Conservation (phyloP, 1,140 invertebrate genomes). For the Cyclargus thomasi region DNA sequence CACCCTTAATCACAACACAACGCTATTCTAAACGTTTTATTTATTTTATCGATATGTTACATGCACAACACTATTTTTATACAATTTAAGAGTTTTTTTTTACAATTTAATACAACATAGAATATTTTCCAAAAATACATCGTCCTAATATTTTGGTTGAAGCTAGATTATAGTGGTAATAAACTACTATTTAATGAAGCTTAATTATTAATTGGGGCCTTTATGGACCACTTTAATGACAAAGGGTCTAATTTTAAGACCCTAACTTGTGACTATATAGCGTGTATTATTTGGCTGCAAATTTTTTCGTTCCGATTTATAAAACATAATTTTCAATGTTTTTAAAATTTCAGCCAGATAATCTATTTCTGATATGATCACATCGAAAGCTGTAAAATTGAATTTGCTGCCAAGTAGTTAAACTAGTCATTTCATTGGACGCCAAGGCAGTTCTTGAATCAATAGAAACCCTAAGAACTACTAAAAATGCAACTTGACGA, state of each 20-base stretch:
- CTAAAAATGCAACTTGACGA: too few species aligned
- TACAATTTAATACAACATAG: not conserved
- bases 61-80: slow-evolving; percentile 12
- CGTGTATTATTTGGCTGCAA: not conserved
- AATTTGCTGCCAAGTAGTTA: not conserved
- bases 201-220: not conserved
- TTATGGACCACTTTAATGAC: not conserved
- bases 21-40: not conserved
- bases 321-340: not conserved
- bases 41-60: not conserved
- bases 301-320: not conserved
- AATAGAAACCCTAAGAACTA: too few species aligned
- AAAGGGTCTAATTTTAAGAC: not conserved
- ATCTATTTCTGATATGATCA: not conserved
- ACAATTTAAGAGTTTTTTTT: not conserved
- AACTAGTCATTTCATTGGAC: too few species aligned
- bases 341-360: not conserved
- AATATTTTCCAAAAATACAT: slow-evolving; percentile 3
- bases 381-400: slow-evolving; percentile 3
- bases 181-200: not conserved
- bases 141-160: not conserved
- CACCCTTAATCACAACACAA: slow-evolving; percentile 1
- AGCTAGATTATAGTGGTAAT: not conserved
- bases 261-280: not conserved
- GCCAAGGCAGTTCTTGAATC: too few species aligned